Evolutionary conservation across 2,888 invertebrate species (phyloP), one percentile per base, ranked within the genome.

Genomic region (Nephrotoma guestfalica): DNA sequence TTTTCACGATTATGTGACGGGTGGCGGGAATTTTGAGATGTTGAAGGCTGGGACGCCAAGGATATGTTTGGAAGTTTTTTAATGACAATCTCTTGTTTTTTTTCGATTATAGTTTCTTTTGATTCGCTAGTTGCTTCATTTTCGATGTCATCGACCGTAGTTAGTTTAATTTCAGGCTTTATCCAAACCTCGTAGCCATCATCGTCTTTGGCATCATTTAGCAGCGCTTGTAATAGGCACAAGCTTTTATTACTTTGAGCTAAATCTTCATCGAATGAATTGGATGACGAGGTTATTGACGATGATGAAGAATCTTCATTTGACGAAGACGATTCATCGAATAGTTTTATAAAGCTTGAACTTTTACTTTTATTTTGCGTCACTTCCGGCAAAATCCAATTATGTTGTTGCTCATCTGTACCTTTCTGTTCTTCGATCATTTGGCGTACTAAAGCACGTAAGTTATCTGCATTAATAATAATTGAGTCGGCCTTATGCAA

Each of bases 141-240:
- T 84, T 90, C 90, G 18, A 89, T 88, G n/a, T 90, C 90, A 86
- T 90, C 90, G 6, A 88, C 88, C 87, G 90, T 90, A 4, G 89
- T 89, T 11, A 89, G 88, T 87, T 90, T 90, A 5, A 89, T 89
- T 13, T 90, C 91, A 0, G 91, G 91, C 86, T 90, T 89, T 83
- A 91, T 91, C 91, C 91, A 91, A 47, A 90, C 90, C 0, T 88
- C 88, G 6, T 87, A 87, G 87, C 89, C 88, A 0, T 88, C 88
- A 83, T 89, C 88, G 7, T 83, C 83, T 57, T 71, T 13, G 11
- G 18, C 41, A 7, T 85, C 85, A 45, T 85, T 18, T 18, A 85
- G 6, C 18, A 85, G 18, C 2, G 41, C 18, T 85, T 85, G 85
- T 45, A 85, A 13, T 18, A 41, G 18, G 7, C 43, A 11, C 0